Conservation (phyloP, 1,140 invertebrate species). For the Tetramorium simillimum region DNA sequence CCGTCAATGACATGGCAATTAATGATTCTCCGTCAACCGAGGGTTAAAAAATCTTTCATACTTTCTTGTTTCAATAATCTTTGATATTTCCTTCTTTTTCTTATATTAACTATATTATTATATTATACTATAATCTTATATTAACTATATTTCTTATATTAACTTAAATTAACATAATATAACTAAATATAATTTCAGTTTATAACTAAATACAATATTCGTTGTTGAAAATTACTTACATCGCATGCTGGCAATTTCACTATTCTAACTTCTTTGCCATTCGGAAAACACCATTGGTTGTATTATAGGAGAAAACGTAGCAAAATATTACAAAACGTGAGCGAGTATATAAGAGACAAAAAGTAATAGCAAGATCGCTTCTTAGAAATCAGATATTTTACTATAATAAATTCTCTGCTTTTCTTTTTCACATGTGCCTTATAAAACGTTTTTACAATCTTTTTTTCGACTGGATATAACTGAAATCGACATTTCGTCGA, state of each 20-base stretch:
- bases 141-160: too few relatives aligned
- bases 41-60: too few relatives aligned
- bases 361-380: neutral
- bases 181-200: neutral
- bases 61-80: neutral
- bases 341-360: neutral
- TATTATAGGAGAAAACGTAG: neutral
- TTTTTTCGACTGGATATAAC: neutral
- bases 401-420: slow-evolving; percentile 2
- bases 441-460: neutral
- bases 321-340: neutral
- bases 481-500: neutral
- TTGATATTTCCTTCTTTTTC: neutral
- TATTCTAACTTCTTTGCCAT: neutral
- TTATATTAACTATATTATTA: too few relatives aligned
- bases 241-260: neutral
- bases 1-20: too few relatives aligned
- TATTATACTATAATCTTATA: too few relatives aligned
- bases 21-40: too few relatives aligned
- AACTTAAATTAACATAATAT: too few relatives aligned
- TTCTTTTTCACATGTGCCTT: neutral
- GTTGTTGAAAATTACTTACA: neutral
- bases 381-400: neutral
- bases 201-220: neutral
- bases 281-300: neutral